Evolutionary conservation across 2,797 vertebrate species (phyloP), one percentile per base, ranked within the genome.

Genomic region (Clarias laeviceps): DNA sequence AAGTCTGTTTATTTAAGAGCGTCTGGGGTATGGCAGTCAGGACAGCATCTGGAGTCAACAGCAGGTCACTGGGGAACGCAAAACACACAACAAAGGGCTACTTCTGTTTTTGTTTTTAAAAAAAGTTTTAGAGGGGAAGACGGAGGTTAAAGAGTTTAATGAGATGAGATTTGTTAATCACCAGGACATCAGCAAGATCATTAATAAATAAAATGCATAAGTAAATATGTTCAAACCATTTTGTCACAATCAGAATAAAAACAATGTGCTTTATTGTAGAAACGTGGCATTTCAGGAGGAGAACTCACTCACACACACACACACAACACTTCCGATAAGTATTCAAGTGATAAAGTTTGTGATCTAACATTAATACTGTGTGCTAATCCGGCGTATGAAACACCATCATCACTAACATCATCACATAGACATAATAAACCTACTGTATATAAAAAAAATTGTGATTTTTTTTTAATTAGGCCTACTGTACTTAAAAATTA

Each of bases 1-100:
- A 79, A 79, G 57, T 37, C 32, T 62, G 76, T 79, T 79, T 79
- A n/a, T 79, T n/a, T 17, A 79, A 22, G 76, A 62, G 32, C 2
- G 24, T 79, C 57, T 37, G 22, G 6, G 56, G 34, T 24, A 2
- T 76, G 15, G 11, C 1, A 24, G 56, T 34, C 29, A 78, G 74
- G 56, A 37, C 56, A 24, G 56, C 59, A 27, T 57, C 27, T 5
- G 27, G 54, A 20, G 54, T 78, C 9, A 34, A 6, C 9, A 37
- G 18, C 29, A 34, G 54, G 56, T 34, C 57, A 4, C 68, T 20
- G 5, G 9, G 8, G 68, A 69, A 22, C 68, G 1, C 32, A 34
- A 37, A 34, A 18, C 32, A 22, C 32, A 4, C 1, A 20, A 14
- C n/a, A 14, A 14, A 64, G 7, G 27, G 62, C n/a, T 54, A 54